These are phyloP conservation scores for Panthera leo DNA, from an alignment of 2,113 vertebrate species.

Conservation along the genomic window DNA sequence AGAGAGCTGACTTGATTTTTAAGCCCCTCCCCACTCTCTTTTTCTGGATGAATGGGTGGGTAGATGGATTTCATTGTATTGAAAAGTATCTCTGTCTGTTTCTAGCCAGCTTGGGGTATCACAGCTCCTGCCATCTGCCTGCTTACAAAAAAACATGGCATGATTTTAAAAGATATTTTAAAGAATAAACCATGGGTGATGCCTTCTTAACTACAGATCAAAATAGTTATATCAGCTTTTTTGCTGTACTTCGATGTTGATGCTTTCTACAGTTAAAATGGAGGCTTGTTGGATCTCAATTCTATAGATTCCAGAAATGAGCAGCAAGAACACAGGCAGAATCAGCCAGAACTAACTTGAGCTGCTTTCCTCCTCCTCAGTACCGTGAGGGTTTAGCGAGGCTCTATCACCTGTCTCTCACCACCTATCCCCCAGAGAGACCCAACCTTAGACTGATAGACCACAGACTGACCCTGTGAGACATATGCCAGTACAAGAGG, in stretches of 20 bases:
- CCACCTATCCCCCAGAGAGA: neutral
- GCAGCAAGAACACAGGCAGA: neutral
- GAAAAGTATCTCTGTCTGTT: neutral
- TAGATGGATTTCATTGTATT: neutral
- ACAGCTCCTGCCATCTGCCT: neutral
- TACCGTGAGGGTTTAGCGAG: neutral
- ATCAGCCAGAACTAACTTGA: neutral
- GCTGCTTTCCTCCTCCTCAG: neutral
- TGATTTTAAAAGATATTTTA: slow-evolving; percentile 22
- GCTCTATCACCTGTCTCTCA: neutral
- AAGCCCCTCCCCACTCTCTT: neutral
- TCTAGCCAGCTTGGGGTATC: neutral
- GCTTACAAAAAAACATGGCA: slow-evolving; percentile 11
- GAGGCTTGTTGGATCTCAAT: neutral
- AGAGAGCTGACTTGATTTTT: neutral
- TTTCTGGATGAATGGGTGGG: neutral
- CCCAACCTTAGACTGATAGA: neutral
- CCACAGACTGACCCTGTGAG: neutral
- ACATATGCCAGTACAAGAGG: neutral
- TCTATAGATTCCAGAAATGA: neutral
- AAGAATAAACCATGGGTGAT: neutral
- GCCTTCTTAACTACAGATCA: neutral
- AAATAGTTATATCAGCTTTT: neutral
- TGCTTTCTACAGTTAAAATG: neutral
- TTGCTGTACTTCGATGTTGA: neutral